A percentile compares a stretch with the other conserved stretches of the same genome.
Conservation (phyloP, 2,888 invertebrate genomes). For the Amaurobius ferox region DNA sequence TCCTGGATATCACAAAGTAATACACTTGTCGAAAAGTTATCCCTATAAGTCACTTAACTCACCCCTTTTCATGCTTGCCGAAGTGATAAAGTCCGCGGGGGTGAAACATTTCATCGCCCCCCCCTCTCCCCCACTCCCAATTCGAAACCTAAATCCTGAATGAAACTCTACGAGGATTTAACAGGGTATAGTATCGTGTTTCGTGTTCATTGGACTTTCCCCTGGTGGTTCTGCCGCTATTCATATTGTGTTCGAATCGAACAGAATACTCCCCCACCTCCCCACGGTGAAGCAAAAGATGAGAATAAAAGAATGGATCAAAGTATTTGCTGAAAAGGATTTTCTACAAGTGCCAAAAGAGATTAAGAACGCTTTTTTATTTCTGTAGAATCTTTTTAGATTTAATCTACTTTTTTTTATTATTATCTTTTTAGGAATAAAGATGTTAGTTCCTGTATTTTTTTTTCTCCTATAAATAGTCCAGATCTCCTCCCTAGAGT, state of each 20-base stretch:
- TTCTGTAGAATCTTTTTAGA: slow-evolving; percentile 2
- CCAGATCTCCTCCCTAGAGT: not conserved
- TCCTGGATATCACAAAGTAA: not conserved
- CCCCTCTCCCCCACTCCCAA: not conserved
- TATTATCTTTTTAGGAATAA: too few relatives aligned
- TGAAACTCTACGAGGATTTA: slow-evolving; percentile 18
- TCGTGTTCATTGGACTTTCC: slow-evolving; percentile 59
- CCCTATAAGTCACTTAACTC: slow-evolving; percentile 5
- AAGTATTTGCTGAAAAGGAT: slow-evolving; percentile 48
- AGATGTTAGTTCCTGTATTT: too few relatives aligned
- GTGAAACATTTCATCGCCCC: not conserved
- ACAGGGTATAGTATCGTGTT: slow-evolving; percentile 29
- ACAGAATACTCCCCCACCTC: not conserved
- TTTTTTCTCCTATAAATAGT: too few relatives aligned
- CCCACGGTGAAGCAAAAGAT: slow-evolving; percentile 13
- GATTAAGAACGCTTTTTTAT: slow-evolving; percentile 52
- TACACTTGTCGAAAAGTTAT: slow-evolving; percentile 9
- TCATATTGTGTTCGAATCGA: slow-evolving; percentile 37
- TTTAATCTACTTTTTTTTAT: slow-evolving; percentile 67
- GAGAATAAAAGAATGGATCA: slow-evolving; percentile 45
- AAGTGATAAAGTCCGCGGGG: not conserved
- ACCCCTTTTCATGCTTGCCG: not conserved
- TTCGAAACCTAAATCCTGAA: slow-evolving; percentile 5
- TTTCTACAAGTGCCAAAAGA: slow-evolving; percentile 41
- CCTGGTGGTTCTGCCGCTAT: slow-evolving; percentile 46